Base-by-base conservation (phyloP, 1,140 invertebrate species). In the Caenorhabditis tropicalis region DNA sequence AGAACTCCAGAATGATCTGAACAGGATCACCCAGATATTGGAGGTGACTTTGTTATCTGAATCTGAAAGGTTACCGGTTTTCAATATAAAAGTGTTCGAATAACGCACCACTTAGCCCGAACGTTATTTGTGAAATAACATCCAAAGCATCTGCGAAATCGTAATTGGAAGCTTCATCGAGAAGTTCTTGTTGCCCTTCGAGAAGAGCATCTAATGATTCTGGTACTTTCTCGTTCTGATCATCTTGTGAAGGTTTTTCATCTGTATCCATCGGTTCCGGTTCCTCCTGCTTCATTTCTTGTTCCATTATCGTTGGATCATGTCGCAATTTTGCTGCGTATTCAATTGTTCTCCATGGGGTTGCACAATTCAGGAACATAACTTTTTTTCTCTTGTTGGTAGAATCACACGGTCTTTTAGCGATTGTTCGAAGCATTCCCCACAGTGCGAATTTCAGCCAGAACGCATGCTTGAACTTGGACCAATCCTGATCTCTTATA, bases 381-480 rank as follows among this genome's bases (percentile, higher is more conserved):
- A 31, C 53, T 65, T 31, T 82, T 21, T 70, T 82, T 27, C 21
- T 43, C 4, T 5, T 12, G 21, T 43, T 51, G 6, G 60, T 60
- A 9, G 27, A 9, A 51, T 46, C 21, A 39, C 5, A 21, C 0
- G 79, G 51, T 39, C 51, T n/a, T 81, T 51, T 81, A 27, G 51
- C 39, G 10, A 53, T 81, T 2, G 51, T 36, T 81, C 51, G 16
- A 2, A 51, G 36, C 65, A 74, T 39, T 81, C 46, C 36, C 53
- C 43, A 46, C 16, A 51, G 43, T 2, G 43, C 56, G n/a, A 82
- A 82, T 29, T 82, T 70, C 43, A 82, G 24, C 83, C 83, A 84
- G 36, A 56, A 33, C 3, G 43, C 74, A n/a, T 84, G 83, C 21
- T 48, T 46, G 49, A 84, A 84, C 15, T 39, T 39, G 19, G 43